Evolutionary conservation across 2,797 vertebrate genomes (phyloP), one percentile per base, ranked within the genome.

Genomic region (Micrastur ruficollis): DNA sequence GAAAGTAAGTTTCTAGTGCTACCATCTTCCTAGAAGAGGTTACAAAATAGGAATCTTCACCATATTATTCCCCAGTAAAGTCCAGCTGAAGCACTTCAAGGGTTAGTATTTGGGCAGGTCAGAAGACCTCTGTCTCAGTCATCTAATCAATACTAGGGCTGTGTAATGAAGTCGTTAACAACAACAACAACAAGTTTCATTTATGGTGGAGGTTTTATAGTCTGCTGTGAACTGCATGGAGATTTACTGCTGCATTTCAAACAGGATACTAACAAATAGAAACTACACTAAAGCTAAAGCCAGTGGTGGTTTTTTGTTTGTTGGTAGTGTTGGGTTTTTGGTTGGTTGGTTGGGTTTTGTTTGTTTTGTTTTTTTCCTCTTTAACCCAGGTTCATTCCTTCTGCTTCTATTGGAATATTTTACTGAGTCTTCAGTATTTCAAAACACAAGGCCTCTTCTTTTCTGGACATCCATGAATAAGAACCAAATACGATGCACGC

Each of bases 401-500:
- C 23, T 44, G 7, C 74, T 70, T 50, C 42, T 27, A 5, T 1
- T 36, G 55, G 25, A 78, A 49, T 58, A 20, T 70, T 87, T 62
- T 25, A 8, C 36, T 12, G 11, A 46, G 8, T 7, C 67, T 58
- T 36, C 23, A 19, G 23, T 11, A 38, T 55, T 67, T 72, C 25
- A 32, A 32, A 81, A 65, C 18, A 61, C 1, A 0, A 83, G 5
- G 23, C 49, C 20, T 72, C 63, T 47, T n/a, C 46, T 52, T 80
- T 40, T 47, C 65, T 38, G 55, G 67, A 53, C 8, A 34, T 7
- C 31, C 53, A 23, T 1, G 27, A 49, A 23, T 1, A 32, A 71
- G 42, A 71, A 38, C 8, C 75, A 81, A 13, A 27, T 20, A 58
- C 0, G 26, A 29, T 2, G 5, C 56, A 47, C 5, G 0, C 11